phyloP scores from a whole-genome alignment of 2,888 invertebrate species.

The Melitaea athalia region DNA sequence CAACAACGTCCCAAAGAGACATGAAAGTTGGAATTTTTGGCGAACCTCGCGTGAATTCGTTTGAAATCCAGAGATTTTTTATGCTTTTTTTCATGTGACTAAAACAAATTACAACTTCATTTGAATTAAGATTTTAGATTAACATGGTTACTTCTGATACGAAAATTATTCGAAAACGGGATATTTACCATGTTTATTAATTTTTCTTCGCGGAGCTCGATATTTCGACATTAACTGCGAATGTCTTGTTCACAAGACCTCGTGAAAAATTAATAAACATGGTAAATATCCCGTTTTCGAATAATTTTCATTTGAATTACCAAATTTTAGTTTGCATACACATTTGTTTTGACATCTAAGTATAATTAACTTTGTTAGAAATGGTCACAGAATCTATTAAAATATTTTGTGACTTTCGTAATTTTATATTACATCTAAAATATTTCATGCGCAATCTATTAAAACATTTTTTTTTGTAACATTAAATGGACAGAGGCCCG shows the following conservation, averaged over 20 bases:
- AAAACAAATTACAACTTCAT: constrained; percentile 7
- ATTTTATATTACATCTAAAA: not conserved
- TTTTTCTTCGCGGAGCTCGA: no score
- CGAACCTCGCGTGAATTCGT: constrained; percentile 25
- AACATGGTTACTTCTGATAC: no score
- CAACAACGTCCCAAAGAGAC: constrained; percentile 26
- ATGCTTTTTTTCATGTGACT: constrained; percentile 4
- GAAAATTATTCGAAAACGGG: no score
- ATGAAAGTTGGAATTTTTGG: constrained; percentile 35
- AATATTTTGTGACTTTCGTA: not conserved
- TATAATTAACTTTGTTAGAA: constrained; percentile 5
- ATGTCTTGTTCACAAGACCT: no score
- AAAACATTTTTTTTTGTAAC: no score
- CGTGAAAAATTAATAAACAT: no score
- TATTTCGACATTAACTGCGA: no score
- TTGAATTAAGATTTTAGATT: no score
- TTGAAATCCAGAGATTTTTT: constrained; percentile 27
- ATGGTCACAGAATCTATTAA: not conserved
- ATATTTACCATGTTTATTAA: no score
- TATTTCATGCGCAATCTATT: not conserved
- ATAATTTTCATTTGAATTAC: constrained; percentile 6
- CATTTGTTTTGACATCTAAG: not conserved
- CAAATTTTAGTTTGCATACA: constrained; percentile 8
- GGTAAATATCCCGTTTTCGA: no score
- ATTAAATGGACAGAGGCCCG: no score